Evolutionary conservation across 2,113 vertebrate genomes (phyloP).

Genomic region (Psilopogon haemacephalus): DNA sequence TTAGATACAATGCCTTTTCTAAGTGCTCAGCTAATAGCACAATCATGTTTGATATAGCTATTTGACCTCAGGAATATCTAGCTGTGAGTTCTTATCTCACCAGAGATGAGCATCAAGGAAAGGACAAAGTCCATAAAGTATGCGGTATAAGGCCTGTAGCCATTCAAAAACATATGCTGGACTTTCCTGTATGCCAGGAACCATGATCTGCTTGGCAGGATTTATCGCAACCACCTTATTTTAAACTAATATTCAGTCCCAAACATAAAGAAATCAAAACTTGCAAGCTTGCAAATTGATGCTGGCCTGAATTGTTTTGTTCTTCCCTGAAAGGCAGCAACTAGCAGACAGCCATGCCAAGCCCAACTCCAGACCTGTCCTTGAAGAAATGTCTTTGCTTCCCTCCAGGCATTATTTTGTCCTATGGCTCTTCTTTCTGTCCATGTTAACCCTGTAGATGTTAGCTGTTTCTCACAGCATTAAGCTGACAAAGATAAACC

Average conservation of each 20-base stretch:
- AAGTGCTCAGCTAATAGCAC: neutral
- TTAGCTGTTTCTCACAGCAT: neutral
- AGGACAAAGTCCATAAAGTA: neutral
- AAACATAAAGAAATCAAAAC: neutral
- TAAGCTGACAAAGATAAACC: neutral
- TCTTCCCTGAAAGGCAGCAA: neutral
- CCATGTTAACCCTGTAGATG: neutral
- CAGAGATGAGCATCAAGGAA: neutral
- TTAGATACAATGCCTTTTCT: neutral
- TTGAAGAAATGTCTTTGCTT: neutral
- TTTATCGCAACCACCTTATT: neutral
- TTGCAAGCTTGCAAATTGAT: neutral
- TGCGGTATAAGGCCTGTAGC: neutral
- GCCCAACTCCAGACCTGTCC: neutral
- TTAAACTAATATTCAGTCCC: neutral
- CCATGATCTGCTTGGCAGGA: neutral
- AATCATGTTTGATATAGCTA: neutral
- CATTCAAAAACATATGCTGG: accelerated
- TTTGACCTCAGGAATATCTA: neutral
- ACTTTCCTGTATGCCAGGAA: neutral
- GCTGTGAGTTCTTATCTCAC: neutral
- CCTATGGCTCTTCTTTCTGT: neutral
- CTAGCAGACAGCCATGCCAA: neutral
- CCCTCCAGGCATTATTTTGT: neutral
- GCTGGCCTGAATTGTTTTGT: neutral